Evolutionary conservation across 1,140 invertebrate species (phyloP), one percentile per base, ranked within the genome.

Genomic region (Sinella curviseta): DNA sequence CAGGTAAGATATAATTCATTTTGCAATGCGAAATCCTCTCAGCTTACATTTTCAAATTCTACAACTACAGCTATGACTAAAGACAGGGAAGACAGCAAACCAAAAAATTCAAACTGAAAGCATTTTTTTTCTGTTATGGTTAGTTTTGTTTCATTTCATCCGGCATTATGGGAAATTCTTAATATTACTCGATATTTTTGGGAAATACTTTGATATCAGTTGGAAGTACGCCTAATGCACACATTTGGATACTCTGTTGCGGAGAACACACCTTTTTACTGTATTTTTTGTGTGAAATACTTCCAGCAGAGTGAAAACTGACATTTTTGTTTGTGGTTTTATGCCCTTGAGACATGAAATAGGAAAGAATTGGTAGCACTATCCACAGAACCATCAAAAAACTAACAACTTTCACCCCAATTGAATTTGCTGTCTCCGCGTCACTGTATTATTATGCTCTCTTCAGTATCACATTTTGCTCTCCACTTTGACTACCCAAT

Each of bases 381-480:
- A 70, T 33, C 65, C 65, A 70, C 65, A 70, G 8, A 33, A 70
- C 12, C 65, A 70, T 70, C 26, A 31, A 70, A 48, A 33, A 70
- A 70, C 65, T 70, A 70, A 70, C 65, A 70, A 70, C 65, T 70
- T 70, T 70, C 65, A 70, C 65, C 65, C 1, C 65, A 70, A 70
- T 70, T 70, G 14, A 60, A 60, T 60, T 60, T 24, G 12, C 3
- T 60, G 3, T 60, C n/a, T 60, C 55, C 24, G 3, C 14, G 55
- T 60, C 39, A 48, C 39, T 8, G 20, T 48, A 48, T 48, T 20
- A 48, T 20, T 48, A n/a, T n/a, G n/a, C n/a, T n/a, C n/a, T 48
- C 39, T 12, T 12, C 39, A 48, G 39, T 48, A 48, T 48, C 39
- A 48, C 39, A 48, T 8, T 12, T 48, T 48, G 39, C 39, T 48